Evolutionary conservation across 2,113 vertebrate species (phyloP), one percentile per base, ranked within the genome.

Genomic region (Cygnus buccinator): DNA sequence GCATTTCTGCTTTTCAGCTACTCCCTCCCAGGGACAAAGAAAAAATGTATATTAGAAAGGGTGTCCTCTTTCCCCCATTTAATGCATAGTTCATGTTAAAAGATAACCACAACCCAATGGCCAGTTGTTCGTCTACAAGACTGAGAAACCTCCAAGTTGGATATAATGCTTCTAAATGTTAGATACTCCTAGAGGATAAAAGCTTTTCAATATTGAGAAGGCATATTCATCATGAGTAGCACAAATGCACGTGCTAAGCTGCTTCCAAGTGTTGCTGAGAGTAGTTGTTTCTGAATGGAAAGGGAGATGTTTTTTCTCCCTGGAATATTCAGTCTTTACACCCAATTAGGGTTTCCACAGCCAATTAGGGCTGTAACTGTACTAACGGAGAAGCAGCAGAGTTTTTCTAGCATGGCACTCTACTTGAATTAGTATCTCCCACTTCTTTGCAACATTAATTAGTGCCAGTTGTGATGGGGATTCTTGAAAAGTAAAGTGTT

Each of bases 391-490:
- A 65, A 83, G 55, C 55, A 76, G 55, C 87, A 73, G 89, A 89
- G 68, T 52, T 90, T 26, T 83, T 88, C 76, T 41, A 76, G 63
- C 63, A 37, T 80, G 84, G 68, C 63, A 74, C 62, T 89, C 55
- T 44, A 54, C 89, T 88, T 80, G 83, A 86, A 81, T 95, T 84
- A 89, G n/a, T 76, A 39, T 26, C 44, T 89, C 77, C 76, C 44
- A 35, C 39, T 77, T 83, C 80, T 90, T 54, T 58, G 76, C 68
- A 80, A 54, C 59, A 59, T 95, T 89, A 94, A 88, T 95, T 86
- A 93, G 59, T 70, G 50, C 75, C 31, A 17, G 26, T 93, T 83
- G 63, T 66, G 90, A 22, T 54, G 62, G 59, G 33, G 78, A 21
- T 68, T 55, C 13, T 4, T 17, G 46, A 26, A 66, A 87, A 78